Conservation (phyloP, 1,140 invertebrate genomes). For the Diorhabda elongata region DNA sequence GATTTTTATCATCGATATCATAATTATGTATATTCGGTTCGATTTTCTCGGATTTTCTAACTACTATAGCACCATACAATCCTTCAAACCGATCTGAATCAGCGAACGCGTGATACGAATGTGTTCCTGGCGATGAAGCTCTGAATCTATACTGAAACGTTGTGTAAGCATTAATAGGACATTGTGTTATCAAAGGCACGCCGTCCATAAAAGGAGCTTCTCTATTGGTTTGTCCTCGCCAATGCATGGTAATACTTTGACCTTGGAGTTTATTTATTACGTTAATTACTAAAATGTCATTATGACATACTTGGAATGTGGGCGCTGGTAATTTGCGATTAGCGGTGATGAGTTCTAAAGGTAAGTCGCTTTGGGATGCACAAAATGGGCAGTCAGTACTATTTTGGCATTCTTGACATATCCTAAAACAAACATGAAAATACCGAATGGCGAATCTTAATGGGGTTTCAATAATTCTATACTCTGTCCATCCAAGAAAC, state of each 20-base stretch:
- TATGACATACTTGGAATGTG: conserved; percentile 78
- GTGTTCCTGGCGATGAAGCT: conserved; percentile 65
- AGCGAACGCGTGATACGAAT: conserved; percentile 72
- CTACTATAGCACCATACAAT: conserved; percentile 73
- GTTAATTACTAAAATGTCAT: conserved; percentile 80
- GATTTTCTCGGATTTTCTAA: conserved; percentile 64
- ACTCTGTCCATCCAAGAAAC: too few relatives aligned
- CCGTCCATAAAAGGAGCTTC: conserved; percentile 84
- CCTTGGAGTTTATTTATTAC: conserved; percentile 73
- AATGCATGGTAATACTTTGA: conserved; percentile 72
- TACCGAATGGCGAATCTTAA: too few relatives aligned
- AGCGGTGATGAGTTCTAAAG: conserved; percentile 67
- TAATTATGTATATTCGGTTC: conserved; percentile 67
- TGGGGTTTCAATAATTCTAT: too few relatives aligned
- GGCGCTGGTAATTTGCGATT: conserved; percentile 82
- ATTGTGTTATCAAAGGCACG: conserved; percentile 78
- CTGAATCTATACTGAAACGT: conserved; percentile 79
- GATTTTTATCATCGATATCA: conserved; percentile 72
- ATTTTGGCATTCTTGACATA: conserved; percentile 61
- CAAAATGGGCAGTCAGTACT: conserved; percentile 66
- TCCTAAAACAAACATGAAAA: conserved; percentile 42
- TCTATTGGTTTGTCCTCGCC: conserved; percentile 74
- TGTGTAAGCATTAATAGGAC: conserved; percentile 74
- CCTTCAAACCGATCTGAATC: conserved; percentile 72
- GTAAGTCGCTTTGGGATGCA: conserved; percentile 63